Evolutionary conservation across 2,113 vertebrate species (phyloP), one percentile per base, ranked within the genome.

Genomic region (Turnix velox): DNA sequence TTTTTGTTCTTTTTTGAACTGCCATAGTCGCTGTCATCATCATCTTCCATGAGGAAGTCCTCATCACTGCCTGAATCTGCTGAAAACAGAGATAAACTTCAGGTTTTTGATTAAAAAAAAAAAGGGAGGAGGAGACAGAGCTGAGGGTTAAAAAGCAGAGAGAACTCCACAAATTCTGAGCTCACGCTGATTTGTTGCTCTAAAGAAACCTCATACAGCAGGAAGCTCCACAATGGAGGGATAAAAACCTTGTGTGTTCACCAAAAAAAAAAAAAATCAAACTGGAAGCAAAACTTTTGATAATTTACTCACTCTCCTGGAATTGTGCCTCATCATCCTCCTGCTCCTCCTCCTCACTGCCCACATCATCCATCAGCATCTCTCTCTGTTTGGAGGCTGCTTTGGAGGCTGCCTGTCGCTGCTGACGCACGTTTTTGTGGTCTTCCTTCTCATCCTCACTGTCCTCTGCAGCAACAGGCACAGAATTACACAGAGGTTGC

Each of bases 31-130:
- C 99, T 99, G 95, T 99, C 99, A 90, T 99, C 99, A 81, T 99
- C 99, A n/a, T 99, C 99, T 97, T 99, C 99, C 97, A 99, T 98
- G 96, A 98, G 98, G 96, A 99, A 99, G 93, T 99, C 99, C 88
- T 99, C 99, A 58, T 99, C 99, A 0, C 99, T 99, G 95, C 98
- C 99, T 22, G 99, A 99, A 98, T 99, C 99, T 90, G 99, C 98
- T 96, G 97, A 96, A 98, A 95, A 43, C 92, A 86, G 3, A 95
- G 68, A 37, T 58, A 43, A 81, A 96, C 61, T 35, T 82, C 27
- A 93, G 75, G 23, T 27, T 82, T 90, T 57, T 6, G 17, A n/a
- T n/a, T n/a, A 7, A 48, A 40, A 31, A n/a, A 30, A 43, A 22
- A 59, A 68, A 63, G 11, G 18, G 51, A 82, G 37, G 22, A 55